Percentiles rank a stretch among this genome's conserved stretches.
These are phyloP conservation scores for Entelurus aequoreus DNA, from an alignment of 2,113 vertebrate genomes.

Conservation along the genomic window DNA sequence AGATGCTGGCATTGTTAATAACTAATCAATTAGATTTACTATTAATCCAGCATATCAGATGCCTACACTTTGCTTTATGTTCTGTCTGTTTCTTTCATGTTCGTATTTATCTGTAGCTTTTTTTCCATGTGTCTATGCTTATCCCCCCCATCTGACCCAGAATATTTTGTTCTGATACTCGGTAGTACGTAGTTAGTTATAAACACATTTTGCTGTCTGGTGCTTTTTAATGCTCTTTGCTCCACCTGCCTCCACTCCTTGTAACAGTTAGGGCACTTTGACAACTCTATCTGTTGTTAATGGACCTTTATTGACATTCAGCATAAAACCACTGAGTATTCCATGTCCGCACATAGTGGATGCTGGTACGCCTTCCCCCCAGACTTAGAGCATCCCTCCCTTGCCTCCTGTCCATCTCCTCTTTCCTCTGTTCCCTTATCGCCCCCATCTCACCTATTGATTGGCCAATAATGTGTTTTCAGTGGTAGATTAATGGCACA, in stretches of 20 bases:
- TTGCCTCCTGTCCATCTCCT: conserved; percentile 41
- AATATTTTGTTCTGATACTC: not conserved
- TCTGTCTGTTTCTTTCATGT: too few species aligned
- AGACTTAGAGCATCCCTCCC: conserved; percentile 49
- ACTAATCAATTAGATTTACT: too few species aligned
- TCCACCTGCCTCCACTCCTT: conserved; percentile 4
- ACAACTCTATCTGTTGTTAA: conserved; percentile 77
- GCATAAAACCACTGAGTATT: conserved; percentile 77
- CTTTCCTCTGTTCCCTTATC: conserved; percentile 51
- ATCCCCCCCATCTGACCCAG: not conserved
- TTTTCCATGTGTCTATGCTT: too few species aligned
- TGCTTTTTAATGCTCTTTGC: conserved; percentile 16
- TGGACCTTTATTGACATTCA: conserved; percentile 85
- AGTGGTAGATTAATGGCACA: conserved; percentile 60
- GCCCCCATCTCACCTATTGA: conserved; percentile 62
- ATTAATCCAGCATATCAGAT: too few species aligned
- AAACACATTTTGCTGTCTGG: not conserved
- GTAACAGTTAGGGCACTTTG: conserved; percentile 50
- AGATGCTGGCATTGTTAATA: too few species aligned
- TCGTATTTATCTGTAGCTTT: too few species aligned
- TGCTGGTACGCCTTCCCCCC: conserved; percentile 47
- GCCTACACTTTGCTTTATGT: too few species aligned
- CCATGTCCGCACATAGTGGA: conserved; percentile 70
- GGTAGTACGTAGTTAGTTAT: not conserved
- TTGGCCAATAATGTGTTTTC: conserved; percentile 68